Base-by-base conservation (phyloP, 2,113 vertebrate species). In the Aramus guarauna region DNA sequence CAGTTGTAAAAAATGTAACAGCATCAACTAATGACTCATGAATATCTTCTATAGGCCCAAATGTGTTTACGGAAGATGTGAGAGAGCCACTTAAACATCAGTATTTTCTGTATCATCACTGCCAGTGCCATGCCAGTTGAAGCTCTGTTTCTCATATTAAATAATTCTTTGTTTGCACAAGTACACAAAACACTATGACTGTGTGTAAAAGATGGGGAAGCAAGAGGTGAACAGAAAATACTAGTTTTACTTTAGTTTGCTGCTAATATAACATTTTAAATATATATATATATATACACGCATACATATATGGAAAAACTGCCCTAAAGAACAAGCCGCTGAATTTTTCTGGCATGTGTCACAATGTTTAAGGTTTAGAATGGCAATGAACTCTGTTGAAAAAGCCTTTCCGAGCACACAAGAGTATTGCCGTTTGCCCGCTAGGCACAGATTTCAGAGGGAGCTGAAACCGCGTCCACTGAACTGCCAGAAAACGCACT, bases 271-370 rank as follows among this genome's bases (percentile, higher is more conserved):
- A 92, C 32, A 30, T 75, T 67, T 66, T 0, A 15, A 43, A 53
- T 15, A 34, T 15, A 84, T 15, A 71, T 77, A 77, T 15, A 41
- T 3, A 19, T 43, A 53, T n/a, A 60, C 55, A 36, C 76, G 26
- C 17, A 74, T 19, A 77, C 34, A 79, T 66, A 72, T 76, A 88
- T 64, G 52, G 45, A 74, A 94, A 94, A 96, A 94, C 66, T 91
- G 92, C 88, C 80, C 92, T 85, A 74, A 94, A 95, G 92, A 94
- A 45, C 62, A 90, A 93, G 66, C 78, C 0, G 3, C 73, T 77
- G 92, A 95, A 93, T 96, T 93, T 94, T 96, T 96, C 94, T 96
- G 96, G 88, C 88, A 97, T 97, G 91, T 96, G 96, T 97, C 96
- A 97, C 85, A 97, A 97, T 72, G 83, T 94, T 97, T 97, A 96